Base-by-base conservation (phyloP, 2,797 vertebrate genomes). In the Cynodonichthys magdalenae region DNA sequence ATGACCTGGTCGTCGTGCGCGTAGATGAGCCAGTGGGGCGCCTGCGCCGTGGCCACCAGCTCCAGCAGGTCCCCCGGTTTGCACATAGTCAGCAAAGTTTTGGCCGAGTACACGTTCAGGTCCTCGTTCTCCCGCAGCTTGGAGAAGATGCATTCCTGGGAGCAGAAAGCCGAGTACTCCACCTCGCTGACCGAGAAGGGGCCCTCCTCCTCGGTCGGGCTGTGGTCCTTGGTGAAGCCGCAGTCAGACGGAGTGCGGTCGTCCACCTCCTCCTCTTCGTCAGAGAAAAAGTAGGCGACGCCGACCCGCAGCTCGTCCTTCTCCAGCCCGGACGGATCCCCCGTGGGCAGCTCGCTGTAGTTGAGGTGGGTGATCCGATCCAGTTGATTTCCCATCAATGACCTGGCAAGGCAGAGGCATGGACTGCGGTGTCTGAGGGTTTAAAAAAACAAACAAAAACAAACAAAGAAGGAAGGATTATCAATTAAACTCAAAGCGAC, bases 311-410 rank as follows among this genome's bases (percentile, higher is more conserved):
- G 94, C 91, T 99, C 98, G 95, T 99, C 97, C 89, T 98, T 97
- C 93, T 99, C 98, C 75, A 99, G 94, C 88, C 98, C 98, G 76
- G 97, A 97, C 82, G 98, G 98, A 94, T 99, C 98, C 85, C 97
- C 96, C 59, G 98, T 99, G 90, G 98, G 98, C 94, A 99, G 89
- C 89, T 99, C 98, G 91, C 96, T 98, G 94, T 99, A 99, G 95
- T 93, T 99, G 92, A 99, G 96, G 95, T 99, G 97, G 90, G 97
- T 99, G 94, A 99, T 98, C 95, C 97, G 96, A 92, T 99, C 98
- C 94, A 99, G 96, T 97, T 99, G 98, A 93, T 99, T 99, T 95
- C 98, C 98, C 97, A 99, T 99, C 97, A 99, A 98, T 96, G 95
- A 96, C 94, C 92, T 90, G 94, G 92, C 95, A 92, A 93, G 90